Base-by-base conservation (phyloP, 2,888 invertebrate species). In the Perithous albicinctus region DNA sequence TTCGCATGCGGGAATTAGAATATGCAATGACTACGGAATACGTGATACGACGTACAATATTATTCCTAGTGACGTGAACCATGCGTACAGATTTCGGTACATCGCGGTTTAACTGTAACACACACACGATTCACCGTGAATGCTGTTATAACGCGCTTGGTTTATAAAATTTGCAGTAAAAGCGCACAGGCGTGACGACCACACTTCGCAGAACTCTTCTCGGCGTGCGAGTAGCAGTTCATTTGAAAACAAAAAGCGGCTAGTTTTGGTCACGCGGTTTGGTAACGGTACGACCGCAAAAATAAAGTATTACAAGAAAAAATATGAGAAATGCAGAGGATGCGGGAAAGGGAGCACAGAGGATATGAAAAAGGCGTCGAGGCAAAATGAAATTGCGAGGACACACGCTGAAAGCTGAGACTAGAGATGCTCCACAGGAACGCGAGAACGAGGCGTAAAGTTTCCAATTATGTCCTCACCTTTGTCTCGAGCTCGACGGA, bases 401-500 rank as follows among this genome's bases (percentile, higher is more conserved):
- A 54, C 76, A 76, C 54, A 67, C 72, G 23, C 51, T 43, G 46
- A 54, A 79, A 43, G 51, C 64, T 74, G 32, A 69, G 35, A 43
- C 29, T 63, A 54, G 61, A 54, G 61, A 79, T 82, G 72, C 67
- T 82, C 51, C 20, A n/a, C n/a, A 73, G 79, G 15, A 76, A 48
- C 61, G 35, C 66, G 72, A 72, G 72, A 76, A 82, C 79, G 66
- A 82, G 82, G 79, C 76, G 82, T 82, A 76, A 82, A 82, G 82
- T 82, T 82, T 82, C 76, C 79, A 82, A 79, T 82, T 82, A 79
- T 74, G 72, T 73, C 61, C 67, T 67, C 82, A 79, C 82, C 66
- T 79, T 82, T 79, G 70, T 82, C 75, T 75, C 75, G 66, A 23
- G 64, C 63, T 61, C 32, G 78, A 18, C 72, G 51, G 63, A 29